These are phyloP conservation scores for Lutjanus argentimaculatus DNA, from an alignment of 2,797 vertebrate species.

Conservation along the genomic window DNA sequence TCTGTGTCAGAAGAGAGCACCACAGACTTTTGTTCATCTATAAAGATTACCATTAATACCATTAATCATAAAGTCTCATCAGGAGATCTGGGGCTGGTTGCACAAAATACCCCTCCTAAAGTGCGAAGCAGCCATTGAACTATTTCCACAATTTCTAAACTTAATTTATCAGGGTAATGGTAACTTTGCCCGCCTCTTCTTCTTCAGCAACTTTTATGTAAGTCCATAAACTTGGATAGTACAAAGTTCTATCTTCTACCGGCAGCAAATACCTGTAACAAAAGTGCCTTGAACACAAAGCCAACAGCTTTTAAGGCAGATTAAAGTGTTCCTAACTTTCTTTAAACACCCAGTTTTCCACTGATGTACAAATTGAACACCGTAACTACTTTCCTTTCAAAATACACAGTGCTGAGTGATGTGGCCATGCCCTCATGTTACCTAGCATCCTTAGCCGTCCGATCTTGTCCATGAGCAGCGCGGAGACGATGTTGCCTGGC, in stretches of 20 bases:
- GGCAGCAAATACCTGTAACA: neutral
- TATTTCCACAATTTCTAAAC: neutral
- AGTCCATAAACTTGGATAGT: neutral
- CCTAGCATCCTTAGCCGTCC: conserved; percentile 97
- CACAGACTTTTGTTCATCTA: neutral
- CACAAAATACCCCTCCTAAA: too few species aligned
- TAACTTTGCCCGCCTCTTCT: neutral
- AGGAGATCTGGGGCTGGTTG: neutral
- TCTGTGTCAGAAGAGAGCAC: neutral
- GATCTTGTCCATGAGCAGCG: conserved; percentile 98
- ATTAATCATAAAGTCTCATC: neutral
- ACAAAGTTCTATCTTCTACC: neutral
- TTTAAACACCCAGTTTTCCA: neutral
- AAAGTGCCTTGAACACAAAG: neutral
- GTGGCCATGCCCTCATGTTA: conserved; percentile 65
- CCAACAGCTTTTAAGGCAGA: neutral
- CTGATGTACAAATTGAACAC: neutral
- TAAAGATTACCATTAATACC: neutral
- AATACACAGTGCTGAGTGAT: neutral
- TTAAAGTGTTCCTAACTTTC: neutral
- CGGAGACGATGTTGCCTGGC: conserved; percentile 97
- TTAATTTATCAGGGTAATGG: neutral
- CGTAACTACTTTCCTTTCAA: neutral
- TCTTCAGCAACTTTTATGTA: neutral
- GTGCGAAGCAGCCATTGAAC: too few species aligned